These are phyloP conservation scores for Antheraea assamensis DNA, from an alignment of 2,888 invertebrate genomes.

Conservation along the genomic window DNA sequence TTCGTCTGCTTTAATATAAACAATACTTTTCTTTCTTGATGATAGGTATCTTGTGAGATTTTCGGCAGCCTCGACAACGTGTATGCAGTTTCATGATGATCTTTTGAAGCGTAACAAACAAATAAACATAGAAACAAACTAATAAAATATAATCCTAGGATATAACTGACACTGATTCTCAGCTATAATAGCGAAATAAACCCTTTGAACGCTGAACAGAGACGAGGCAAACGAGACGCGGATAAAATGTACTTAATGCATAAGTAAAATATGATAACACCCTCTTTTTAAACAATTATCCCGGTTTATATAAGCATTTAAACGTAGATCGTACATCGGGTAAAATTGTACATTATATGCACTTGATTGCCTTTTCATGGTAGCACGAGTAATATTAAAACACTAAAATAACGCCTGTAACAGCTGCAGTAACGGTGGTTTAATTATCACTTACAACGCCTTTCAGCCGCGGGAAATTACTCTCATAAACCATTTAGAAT, in stretches of 20 bases:
- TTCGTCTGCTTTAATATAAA: no score
- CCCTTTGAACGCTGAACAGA: background rate
- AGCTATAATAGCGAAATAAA: background rate
- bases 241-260: background rate
- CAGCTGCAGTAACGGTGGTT: slow-evolving; percentile 76
- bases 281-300: slow-evolving; percentile 5
- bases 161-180: background rate
- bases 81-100: no score
- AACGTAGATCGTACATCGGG: slow-evolving; percentile 34
- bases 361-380: slow-evolving; percentile 59
- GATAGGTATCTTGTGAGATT: no score
- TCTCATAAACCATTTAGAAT: slow-evolving; percentile 71
- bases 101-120: no score
- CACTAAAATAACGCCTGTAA: slow-evolving; percentile 68
- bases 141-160: no score
- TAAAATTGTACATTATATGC: slow-evolving; percentile 49
- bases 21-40: no score
- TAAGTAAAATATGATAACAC: background rate
- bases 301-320: background rate
- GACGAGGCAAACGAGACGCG: background rate
- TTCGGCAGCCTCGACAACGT: no score
- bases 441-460: slow-evolving; percentile 79
- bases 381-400: slow-evolving; percentile 63
- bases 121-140: no score
- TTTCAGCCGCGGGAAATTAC: slow-evolving; percentile 73